phyloP scores from a whole-genome alignment of 1,140 invertebrate genomes.

The Neodiprion lecontei region DNA sequence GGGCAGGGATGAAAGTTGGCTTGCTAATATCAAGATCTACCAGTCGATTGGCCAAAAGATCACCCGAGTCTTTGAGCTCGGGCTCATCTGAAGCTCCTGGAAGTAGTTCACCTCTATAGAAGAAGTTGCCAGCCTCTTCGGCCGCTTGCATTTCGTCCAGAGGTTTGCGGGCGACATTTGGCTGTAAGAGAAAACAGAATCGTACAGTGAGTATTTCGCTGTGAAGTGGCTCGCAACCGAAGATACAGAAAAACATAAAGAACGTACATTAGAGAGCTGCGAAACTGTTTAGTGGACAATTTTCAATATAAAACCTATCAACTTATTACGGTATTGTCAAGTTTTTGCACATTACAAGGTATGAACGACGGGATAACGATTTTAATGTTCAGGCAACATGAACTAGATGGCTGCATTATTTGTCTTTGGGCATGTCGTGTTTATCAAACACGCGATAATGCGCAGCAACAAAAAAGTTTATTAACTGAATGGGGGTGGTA shows the following conservation, averaged over 20 bases:
- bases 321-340: no score
- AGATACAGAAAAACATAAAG: no score
- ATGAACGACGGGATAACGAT: no score
- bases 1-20: conserved; percentile 20
- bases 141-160: conserved; percentile 75
- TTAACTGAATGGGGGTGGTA: neutral
- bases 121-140: conserved; percentile 63
- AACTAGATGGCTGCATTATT: neutral
- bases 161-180: conserved; percentile 76
- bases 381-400: no score
- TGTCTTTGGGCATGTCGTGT: neutral
- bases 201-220: conserved; percentile 17
- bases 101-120: conserved; percentile 13
- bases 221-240: neutral
- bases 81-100: conserved; percentile 27
- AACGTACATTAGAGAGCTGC: no score
- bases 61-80: conserved; percentile 15
- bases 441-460: conserved; percentile 5
- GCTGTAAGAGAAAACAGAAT: conserved; percentile 55
- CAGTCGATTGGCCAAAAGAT: conserved; percentile 35
- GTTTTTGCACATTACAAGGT: no score
- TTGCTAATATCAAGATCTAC: conserved; percentile 41
- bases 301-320: no score
- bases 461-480: neutral
- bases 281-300: no score